Evolutionary conservation across 1,140 invertebrate species (phyloP), one percentile per base, ranked within the genome.

Genomic region (Laodelphax striatellus): DNA sequence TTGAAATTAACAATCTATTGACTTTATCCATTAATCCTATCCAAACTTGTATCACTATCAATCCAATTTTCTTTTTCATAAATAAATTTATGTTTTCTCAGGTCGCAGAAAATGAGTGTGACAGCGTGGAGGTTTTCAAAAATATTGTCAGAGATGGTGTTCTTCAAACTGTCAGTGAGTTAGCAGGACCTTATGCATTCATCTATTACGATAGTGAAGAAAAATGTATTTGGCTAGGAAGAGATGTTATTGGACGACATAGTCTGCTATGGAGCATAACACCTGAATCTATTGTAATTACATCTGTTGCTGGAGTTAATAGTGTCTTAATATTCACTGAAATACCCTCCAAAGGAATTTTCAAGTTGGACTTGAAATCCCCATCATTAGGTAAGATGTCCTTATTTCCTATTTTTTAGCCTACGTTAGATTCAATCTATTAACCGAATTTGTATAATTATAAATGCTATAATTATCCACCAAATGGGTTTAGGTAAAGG

Each of bases 131-230:
- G 16, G 55, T 64, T 16, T 54, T 61, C 22, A 43, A 38, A 17
- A 52, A 34, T 19, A 55, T 61, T 1, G 55, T 64, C 28, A 31
- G 16, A 53, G 57, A 57, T 60, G 34, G 53, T 42, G 55, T 85
- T 31, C 50, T 77, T 22, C 34, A 38, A 11, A 68, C 76, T 2
- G 66, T 89, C 42, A 64, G 68, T 58, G 66, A 70, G 60, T 71
- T 94, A 4, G 76, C 87, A 65, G 94, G 93, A 16, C 93, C 94
- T 42, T 94, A 84, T 75, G 82, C 88, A 63, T 81, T 95, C 57
- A 80, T 94, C 53, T 93, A 87, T 70, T 90, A 81, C 71, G 77
- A 91, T 67, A 83, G 79, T 70, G 61, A 63, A 41, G 69, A 31
- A 21, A 42, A 43, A 14, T 19, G 50, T 17, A 34, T 97, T 41